phyloP scores from a whole-genome alignment of 1,140 invertebrate genomes.

The Heliconius himera region DNA sequence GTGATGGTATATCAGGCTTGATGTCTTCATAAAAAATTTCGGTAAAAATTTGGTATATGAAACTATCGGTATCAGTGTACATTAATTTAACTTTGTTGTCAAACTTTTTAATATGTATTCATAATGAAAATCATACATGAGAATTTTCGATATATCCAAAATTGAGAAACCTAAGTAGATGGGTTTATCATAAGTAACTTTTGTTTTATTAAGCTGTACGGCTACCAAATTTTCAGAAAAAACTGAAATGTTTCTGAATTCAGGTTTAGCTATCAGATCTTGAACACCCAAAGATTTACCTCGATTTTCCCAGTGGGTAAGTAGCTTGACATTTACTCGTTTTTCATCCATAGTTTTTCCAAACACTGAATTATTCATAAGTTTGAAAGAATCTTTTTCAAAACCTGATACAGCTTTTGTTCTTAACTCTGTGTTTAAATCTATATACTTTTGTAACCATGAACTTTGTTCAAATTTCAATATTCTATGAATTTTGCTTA shows the following conservation, averaged over 20 bases:
- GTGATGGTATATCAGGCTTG: too few species aligned
- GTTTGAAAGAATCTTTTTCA: too few species aligned
- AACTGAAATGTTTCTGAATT: slow-evolving; percentile 60
- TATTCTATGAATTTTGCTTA: too few species aligned
- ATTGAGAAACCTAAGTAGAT: slow-evolving; percentile 69
- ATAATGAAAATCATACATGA: slow-evolving; percentile 57
- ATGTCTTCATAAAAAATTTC: slow-evolving; percentile 21
- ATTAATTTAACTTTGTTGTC: too few species aligned
- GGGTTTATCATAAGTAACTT: slow-evolving; percentile 66
- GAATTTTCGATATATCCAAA: slow-evolving; percentile 66
- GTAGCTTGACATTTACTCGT: too few species aligned
- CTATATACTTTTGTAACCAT: too few species aligned
- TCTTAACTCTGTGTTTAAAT: too few species aligned
- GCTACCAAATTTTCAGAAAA: slow-evolving; percentile 66
- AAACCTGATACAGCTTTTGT: too few species aligned
- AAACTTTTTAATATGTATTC: slow-evolving; percentile 49
- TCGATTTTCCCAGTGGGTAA: too few species aligned
- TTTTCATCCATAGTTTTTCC: too few species aligned
- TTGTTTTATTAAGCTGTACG: slow-evolving; percentile 59
- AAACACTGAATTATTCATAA: too few species aligned
- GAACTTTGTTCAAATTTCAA: too few species aligned
- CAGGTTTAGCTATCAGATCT: slow-evolving; percentile 62
- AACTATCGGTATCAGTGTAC: slow-evolving; percentile 77
- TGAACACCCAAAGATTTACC: slow-evolving; percentile 57
- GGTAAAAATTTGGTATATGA: slow-evolving; percentile 65